Percentiles rank a stretch among this genome's conserved stretches.
Conservation (phyloP, 1,140 invertebrate genomes). For the Marisa cornuarietis region DNA sequence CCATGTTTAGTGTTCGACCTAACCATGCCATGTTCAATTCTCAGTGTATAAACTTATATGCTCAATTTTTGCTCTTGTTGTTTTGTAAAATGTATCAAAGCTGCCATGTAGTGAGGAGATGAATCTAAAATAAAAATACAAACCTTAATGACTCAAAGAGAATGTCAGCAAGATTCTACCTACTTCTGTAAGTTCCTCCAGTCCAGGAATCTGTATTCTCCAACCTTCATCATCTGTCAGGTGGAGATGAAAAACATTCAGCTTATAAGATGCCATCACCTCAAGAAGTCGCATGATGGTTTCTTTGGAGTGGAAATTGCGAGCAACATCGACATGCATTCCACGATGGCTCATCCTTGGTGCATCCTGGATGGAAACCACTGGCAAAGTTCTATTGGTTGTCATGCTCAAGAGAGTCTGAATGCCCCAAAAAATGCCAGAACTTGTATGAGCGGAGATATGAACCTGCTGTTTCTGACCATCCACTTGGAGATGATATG, state of each 20-base stretch:
- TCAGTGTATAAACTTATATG: not conserved
- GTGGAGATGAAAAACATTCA: constrained; percentile 62
- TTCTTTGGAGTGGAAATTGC: constrained; percentile 56
- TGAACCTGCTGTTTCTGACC: constrained; percentile 23
- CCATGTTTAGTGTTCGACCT: too few relatives aligned
- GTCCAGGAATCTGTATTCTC: constrained; percentile 59
- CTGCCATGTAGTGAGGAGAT: not conserved
- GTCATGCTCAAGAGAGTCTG: constrained; percentile 43
- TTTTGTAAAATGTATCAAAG: not conserved
- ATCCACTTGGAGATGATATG: constrained; percentile 34
- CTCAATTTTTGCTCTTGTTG: not conserved
- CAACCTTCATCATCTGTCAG: constrained; percentile 63
- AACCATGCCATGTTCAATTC: too few relatives aligned
- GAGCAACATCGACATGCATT: constrained; percentile 56
- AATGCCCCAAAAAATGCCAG: constrained; percentile 48
- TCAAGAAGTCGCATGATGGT: constrained; percentile 52
- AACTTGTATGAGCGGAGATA: constrained; percentile 29
- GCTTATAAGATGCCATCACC: constrained; percentile 58
- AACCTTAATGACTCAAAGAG: not conserved
- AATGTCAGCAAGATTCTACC: not conserved
- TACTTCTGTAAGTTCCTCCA: constrained; percentile 58
- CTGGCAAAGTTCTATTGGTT: constrained; percentile 22
- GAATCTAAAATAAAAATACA: not conserved
- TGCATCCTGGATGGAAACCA: constrained; percentile 33
- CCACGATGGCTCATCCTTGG: constrained; percentile 54